These are phyloP conservation scores for Scomber colias DNA, from an alignment of 2,113 vertebrate species.

Conservation along the genomic window DNA sequence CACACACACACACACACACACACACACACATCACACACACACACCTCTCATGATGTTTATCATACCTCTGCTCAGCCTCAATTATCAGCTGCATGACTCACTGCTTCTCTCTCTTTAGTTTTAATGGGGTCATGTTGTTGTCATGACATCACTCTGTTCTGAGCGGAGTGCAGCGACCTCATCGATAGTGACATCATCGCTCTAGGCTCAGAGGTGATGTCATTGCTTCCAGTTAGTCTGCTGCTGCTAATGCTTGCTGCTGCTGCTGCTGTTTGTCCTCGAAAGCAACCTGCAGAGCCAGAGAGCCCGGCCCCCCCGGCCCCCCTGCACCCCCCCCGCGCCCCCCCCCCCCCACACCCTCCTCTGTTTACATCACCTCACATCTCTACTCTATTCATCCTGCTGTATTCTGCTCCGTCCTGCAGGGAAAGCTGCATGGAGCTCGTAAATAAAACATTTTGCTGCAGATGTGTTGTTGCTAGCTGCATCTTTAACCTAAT, in stretches of 20 bases:
- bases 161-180: slow-evolving; percentile 39
- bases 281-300: slow-evolving; percentile 29
- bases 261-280: slow-evolving; percentile 36
- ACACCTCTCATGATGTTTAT: neutral
- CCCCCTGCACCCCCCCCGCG: too few species aligned
- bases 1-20: slow-evolving; percentile 6
- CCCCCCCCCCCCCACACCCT: neutral
- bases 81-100: neutral
- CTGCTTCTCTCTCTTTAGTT: neutral
- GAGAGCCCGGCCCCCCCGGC: slow-evolving; percentile 26
- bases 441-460: neutral
- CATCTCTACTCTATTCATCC: neutral
- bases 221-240: slow-evolving; percentile 43
- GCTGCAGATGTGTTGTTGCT: slow-evolving; percentile 39
- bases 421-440: slow-evolving; percentile 1
- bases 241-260: neutral
- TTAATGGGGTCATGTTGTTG: neutral
- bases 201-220: slow-evolving; percentile 49
- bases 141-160: slow-evolving; percentile 44
- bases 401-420: neutral
- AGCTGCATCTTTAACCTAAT: slow-evolving; percentile 39
- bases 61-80: neutral
- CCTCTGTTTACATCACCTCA: neutral
- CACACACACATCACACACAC: too few species aligned
- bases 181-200: slow-evolving; percentile 57